phyloP scores from a whole-genome alignment of 2,888 invertebrate species.

The Athrips mouffetella region DNA sequence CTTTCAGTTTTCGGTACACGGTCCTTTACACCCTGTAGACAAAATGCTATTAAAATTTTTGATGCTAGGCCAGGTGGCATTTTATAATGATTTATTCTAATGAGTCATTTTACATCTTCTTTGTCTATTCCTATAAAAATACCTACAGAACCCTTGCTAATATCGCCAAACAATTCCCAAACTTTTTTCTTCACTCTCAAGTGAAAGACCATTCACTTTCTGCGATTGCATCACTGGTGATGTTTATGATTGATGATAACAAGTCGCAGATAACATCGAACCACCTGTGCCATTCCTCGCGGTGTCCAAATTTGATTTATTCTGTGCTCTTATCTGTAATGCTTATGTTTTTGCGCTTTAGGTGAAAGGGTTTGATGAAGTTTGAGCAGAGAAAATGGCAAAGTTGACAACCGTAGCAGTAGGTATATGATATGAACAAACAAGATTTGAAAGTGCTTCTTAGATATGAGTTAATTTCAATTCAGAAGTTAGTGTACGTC shows the following conservation, averaged over 20 bases:
- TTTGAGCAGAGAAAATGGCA: too few relatives aligned
- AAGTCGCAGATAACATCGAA: constrained; percentile 40
- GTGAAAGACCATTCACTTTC: constrained; percentile 41
- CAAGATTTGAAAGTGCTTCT: too few relatives aligned
- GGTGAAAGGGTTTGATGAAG: constrained; percentile 19
- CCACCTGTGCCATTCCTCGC: constrained; percentile 13
- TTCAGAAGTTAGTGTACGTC: too few relatives aligned
- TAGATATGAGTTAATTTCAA: too few relatives aligned
- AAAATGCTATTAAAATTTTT: background rate
- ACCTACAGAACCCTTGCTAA: background rate
- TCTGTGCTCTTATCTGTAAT: constrained; percentile 31
- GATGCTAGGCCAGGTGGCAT: background rate
- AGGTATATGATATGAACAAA: too few relatives aligned
- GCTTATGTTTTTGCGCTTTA: too few relatives aligned
- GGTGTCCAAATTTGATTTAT: constrained; percentile 28
- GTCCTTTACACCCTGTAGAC: too few relatives aligned
- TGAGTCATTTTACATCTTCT: too few relatives aligned
- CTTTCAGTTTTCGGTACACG: too few relatives aligned
- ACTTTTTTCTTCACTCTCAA: background rate
- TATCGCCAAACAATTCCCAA: background rate
- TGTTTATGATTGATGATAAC: constrained; percentile 43
- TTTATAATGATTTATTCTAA: too few relatives aligned
- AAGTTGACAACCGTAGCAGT: too few relatives aligned
- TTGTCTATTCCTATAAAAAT: background rate
- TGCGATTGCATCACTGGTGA: constrained; percentile 37